Conservation (phyloP, 2,113 vertebrate species). For the Myrmecobius fasciatus region DNA sequence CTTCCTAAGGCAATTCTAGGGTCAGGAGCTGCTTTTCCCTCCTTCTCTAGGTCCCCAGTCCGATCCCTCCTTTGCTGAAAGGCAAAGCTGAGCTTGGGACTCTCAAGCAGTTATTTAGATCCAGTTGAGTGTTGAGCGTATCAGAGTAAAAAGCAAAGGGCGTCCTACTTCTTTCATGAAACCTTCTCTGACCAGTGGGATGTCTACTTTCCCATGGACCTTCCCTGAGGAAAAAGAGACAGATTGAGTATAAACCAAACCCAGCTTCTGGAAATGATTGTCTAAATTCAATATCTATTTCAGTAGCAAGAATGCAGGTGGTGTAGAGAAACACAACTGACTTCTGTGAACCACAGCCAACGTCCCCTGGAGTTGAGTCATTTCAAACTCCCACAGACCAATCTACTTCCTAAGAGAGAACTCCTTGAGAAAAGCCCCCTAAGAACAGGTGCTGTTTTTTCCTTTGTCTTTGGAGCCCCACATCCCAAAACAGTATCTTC, state of each 20-base stretch:
- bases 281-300: background rate
- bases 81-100: background rate
- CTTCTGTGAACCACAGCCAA: background rate
- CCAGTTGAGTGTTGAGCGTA: background rate
- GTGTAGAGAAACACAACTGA: background rate
- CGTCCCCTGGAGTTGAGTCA: background rate
- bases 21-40: background rate
- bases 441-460: background rate
- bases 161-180: background rate
- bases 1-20: background rate
- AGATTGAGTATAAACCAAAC: background rate
- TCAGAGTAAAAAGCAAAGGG: background rate
- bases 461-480: background rate
- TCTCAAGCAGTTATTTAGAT: background rate
- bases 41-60: background rate
- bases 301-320: background rate
- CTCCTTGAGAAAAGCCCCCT: background rate
- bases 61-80: background rate
- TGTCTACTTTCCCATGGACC: background rate
- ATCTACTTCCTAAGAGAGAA: background rate
- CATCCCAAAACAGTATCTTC: background rate
- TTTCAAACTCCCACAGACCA: background rate
- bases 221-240: background rate
- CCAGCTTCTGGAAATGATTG: background rate
- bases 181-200: background rate